Base-by-base conservation (phyloP, 1,140 invertebrate species). In the Drosophila erecta region DNA sequence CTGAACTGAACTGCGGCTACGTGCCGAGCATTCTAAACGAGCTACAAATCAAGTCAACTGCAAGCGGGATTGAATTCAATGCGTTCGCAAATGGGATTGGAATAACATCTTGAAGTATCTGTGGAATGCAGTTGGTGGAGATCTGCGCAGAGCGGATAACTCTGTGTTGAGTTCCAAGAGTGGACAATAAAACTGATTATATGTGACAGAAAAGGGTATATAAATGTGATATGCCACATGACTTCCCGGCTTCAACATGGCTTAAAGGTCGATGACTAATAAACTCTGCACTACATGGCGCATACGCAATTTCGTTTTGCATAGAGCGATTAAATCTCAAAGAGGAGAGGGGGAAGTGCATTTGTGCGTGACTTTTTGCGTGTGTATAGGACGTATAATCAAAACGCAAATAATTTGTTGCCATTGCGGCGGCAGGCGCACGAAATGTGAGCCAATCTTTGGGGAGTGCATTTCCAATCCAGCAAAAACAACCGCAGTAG, bases 321-420 rank as follows among this genome's bases (percentile, higher is more conserved):
- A 65, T 75, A 71, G 33, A 22, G 14, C 49, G 35, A 38, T 53
- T 24, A 70, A 51, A 43, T 17, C 33, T 15, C 14, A 17, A 17
- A 17, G 17, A 17, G 6, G 61, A 37, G 53, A 22, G 59, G 38
- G 30, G 37, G 27, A 33, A 76, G 72, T 71, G 10, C 15, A 22
- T 12, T 8, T 47, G 27, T 66, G 60, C 46, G 41, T 55, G 22
- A 27, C 44, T 47, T 27, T n/a, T 14, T 51, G 27, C 27, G 20
- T 60, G 22, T 47, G 50, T 65, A 17, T 62, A 6, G 24, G 40
- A 35, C 59, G 54, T 41, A 38, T 61, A 61, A 67, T 80, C 76
- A 76, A 84, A 80, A 80, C 46, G 66, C 77, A 86, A 81, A 85
- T 86, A 81, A 85, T 75, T 81, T 86, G 78, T 81, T 86, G 41